Conservation (phyloP, 2,888 invertebrate species). For the Chloroclysta siterata region DNA sequence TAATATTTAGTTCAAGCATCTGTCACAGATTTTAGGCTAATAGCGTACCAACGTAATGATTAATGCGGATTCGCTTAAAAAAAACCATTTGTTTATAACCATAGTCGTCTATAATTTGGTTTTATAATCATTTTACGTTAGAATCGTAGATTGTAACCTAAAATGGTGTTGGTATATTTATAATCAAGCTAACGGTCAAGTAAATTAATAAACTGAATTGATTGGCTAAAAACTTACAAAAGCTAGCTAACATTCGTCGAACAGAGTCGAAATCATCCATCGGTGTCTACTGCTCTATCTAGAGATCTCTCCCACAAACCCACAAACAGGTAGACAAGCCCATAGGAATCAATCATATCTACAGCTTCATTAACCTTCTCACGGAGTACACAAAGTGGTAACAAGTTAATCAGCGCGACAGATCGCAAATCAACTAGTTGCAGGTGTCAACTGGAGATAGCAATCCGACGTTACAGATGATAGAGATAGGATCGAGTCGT, state of each 20-base stretch:
- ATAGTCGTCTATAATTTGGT: too few species aligned
- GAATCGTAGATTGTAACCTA: too few species aligned
- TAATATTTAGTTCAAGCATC: too few species aligned
- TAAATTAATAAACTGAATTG: background rate
- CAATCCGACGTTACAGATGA: constrained; percentile 54
- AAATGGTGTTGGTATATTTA: background rate
- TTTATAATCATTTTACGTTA: too few species aligned
- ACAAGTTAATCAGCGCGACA: constrained; percentile 37
- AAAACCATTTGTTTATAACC: too few species aligned
- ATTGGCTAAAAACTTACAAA: background rate
- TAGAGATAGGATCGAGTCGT: constrained; percentile 43
- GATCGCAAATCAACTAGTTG: constrained; percentile 39
- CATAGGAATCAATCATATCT: constrained; percentile 28
- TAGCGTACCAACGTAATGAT: too few species aligned
- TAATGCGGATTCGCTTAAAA: too few species aligned
- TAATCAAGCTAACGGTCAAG: background rate
- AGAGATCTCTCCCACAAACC: constrained; percentile 19
- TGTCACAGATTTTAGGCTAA: too few species aligned
- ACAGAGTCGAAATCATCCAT: background rate
- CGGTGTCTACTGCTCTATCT: constrained; percentile 11
- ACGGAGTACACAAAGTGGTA: constrained; percentile 33
- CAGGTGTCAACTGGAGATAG: constrained; percentile 51
- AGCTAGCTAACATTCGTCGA: background rate
- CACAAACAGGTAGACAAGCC: constrained; percentile 23
- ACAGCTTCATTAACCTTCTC: constrained; percentile 31